A percentile compares a stretch with the other conserved stretches of the same genome.
phyloP scores from a whole-genome alignment of 2,113 vertebrate genomes.

The Charina bottae region DNA sequence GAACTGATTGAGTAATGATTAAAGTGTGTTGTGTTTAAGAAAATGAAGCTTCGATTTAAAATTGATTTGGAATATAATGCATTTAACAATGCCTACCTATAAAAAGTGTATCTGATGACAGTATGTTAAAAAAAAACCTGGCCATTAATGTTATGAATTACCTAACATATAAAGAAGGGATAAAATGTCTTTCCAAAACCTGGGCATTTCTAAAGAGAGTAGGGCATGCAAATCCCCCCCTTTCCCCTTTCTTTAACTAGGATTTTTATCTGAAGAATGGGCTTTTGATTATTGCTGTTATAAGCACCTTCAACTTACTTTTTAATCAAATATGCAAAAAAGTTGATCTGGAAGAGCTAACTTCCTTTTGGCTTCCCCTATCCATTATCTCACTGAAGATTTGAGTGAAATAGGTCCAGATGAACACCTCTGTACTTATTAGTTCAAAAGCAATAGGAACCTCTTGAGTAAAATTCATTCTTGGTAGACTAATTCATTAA shows the following conservation, averaged over 20 bases:
- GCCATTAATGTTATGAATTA: not conserved
- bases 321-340: not conserved
- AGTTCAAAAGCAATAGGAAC: not conserved
- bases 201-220: not conserved
- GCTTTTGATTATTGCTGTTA: not conserved
- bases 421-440: not conserved
- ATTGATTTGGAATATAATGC: too few relatives aligned
- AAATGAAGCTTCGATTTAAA: too few relatives aligned
- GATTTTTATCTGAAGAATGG: not conserved
- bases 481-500: constrained; percentile 23
- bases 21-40: too few relatives aligned
- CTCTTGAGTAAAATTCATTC: constrained; percentile 20
- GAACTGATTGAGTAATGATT: not conserved
- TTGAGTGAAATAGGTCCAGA: not conserved
- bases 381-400: not conserved
- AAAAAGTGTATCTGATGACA: not conserved
- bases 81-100: not conserved
- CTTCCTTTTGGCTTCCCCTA: not conserved
- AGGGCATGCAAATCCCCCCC: not conserved
- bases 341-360: not conserved
- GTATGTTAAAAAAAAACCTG: not conserved
- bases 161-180: not conserved
- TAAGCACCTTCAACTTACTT: not conserved
- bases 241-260: not conserved
- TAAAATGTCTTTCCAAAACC: not conserved